Percentiles rank a stretch among this genome's conserved stretches.
Conservation (phyloP, 2,113 vertebrate species). For the Anseranas semipalmata region DNA sequence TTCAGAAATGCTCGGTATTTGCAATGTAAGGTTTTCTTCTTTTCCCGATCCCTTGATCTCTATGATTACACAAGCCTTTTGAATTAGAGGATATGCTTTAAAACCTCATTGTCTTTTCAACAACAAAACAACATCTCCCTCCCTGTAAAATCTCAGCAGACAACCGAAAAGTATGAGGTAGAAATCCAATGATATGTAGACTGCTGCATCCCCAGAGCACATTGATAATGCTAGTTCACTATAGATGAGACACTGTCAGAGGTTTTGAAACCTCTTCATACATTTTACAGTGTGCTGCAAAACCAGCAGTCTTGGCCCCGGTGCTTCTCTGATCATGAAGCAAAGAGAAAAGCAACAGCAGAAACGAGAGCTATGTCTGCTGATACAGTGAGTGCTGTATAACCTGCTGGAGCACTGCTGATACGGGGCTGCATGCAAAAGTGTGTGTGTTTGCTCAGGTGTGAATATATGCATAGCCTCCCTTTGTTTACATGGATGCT, state of each 20-base stretch:
- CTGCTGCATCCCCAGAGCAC: background rate
- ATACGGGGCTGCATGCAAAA: background rate
- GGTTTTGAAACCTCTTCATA: conserved; percentile 37
- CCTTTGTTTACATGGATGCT: conserved; percentile 29
- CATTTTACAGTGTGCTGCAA: conserved; percentile 27
- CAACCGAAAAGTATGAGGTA: background rate
- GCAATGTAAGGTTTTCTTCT: background rate
- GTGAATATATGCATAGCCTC: conserved; percentile 12
- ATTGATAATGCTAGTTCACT: background rate
- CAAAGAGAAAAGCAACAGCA: conserved; percentile 8
- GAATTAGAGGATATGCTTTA: background rate
- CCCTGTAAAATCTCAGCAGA: background rate
- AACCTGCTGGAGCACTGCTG: conserved; percentile 3
- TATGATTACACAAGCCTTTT: background rate
- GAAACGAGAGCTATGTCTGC: background rate
- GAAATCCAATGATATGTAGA: background rate
- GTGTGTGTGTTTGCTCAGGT: conserved; percentile 9
- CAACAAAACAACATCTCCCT: background rate
- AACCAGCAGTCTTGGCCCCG: conserved; percentile 16
- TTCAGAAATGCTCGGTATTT: background rate
- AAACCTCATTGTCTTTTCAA: background rate
- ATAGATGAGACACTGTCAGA: conserved; percentile 3
- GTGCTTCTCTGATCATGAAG: background rate
- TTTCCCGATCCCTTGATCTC: background rate
- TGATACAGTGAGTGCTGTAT: background rate